Conservation (phyloP, 1,140 invertebrate genomes). For the Brachystomella parvula region DNA sequence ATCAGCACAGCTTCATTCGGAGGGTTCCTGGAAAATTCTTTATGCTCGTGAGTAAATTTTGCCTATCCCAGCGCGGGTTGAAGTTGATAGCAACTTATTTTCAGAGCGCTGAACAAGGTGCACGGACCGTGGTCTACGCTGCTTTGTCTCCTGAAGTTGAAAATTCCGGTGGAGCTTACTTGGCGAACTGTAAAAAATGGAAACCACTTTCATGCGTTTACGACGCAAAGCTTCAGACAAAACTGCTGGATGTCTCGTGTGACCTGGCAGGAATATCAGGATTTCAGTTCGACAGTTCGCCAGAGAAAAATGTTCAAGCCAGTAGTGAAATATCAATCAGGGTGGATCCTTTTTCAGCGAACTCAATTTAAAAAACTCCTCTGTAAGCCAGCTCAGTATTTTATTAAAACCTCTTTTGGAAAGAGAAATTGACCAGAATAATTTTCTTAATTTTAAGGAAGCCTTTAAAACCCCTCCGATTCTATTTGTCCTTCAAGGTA, state of each 20-base stretch:
- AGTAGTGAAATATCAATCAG: no score
- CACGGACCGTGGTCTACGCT: slow-evolving; percentile 61
- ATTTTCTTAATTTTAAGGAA: no score
- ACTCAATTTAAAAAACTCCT: no score
- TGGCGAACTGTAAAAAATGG: slow-evolving; percentile 19
- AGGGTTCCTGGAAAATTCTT: neutral
- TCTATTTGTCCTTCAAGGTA: no score
- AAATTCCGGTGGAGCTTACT: slow-evolving; percentile 42
- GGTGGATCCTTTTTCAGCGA: no score
- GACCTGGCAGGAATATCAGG: slow-evolving; percentile 4
- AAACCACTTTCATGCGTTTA: neutral
- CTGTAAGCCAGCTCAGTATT: no score
- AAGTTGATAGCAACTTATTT: neutral
- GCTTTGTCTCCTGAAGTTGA: slow-evolving; percentile 62
- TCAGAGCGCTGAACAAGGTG: slow-evolving; percentile 65
- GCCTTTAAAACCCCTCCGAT: no score
- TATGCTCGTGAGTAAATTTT: neutral
- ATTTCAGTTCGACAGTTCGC: neutral
- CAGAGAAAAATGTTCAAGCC: neutral
- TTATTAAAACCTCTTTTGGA: no score
- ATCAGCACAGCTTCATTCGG: slow-evolving; percentile 42
- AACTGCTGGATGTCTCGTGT: slow-evolving; percentile 23
- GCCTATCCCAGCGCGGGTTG: neutral
- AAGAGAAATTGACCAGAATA: no score
- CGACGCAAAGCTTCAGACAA: slow-evolving; percentile 11